Evolutionary conservation across 2,888 invertebrate species (phyloP).

Genomic region (Thymelicus acteon): DNA sequence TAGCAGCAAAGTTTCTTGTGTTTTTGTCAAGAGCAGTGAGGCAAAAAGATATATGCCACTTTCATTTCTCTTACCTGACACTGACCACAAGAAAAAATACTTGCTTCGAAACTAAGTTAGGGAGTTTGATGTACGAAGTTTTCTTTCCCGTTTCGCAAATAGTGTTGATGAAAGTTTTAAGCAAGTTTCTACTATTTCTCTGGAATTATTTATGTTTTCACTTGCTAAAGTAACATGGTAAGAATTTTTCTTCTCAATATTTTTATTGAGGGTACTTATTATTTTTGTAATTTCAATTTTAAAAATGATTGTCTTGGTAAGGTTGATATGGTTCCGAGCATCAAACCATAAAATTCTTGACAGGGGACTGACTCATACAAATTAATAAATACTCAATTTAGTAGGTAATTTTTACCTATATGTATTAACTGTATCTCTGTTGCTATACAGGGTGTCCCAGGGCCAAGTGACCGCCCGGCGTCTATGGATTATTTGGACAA

Average conservation of each 20-base stretch:
- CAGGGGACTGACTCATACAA: too few relatives aligned
- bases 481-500: too few relatives aligned
- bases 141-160: slow-evolving; percentile 39
- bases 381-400: too few relatives aligned
- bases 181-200: slow-evolving; percentile 35
- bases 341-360: too few relatives aligned
- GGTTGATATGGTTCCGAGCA: too few relatives aligned
- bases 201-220: slow-evolving; percentile 15
- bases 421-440: too few relatives aligned
- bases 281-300: not conserved
- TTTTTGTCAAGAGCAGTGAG: slow-evolving; percentile 44
- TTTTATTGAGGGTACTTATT: not conserved
- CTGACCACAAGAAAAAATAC: slow-evolving; percentile 44
- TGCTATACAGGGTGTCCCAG: too few relatives aligned
- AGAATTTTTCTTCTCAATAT: not conserved
- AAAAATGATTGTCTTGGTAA: too few relatives aligned
- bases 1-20: slow-evolving; percentile 38
- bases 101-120: slow-evolving; percentile 42
- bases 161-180: slow-evolving; percentile 43
- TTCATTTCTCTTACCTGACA: slow-evolving; percentile 45
- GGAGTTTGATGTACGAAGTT: slow-evolving; percentile 43
- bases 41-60: slow-evolving; percentile 47
- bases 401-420: too few relatives aligned
- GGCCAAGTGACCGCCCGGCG: too few relatives aligned
- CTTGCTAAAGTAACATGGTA: not conserved